A percentile compares a stretch with the other conserved stretches of the same genome.
Evolutionary conservation across 2,113 vertebrate species (phyloP).

Genomic region (Zapornia atra): DNA sequence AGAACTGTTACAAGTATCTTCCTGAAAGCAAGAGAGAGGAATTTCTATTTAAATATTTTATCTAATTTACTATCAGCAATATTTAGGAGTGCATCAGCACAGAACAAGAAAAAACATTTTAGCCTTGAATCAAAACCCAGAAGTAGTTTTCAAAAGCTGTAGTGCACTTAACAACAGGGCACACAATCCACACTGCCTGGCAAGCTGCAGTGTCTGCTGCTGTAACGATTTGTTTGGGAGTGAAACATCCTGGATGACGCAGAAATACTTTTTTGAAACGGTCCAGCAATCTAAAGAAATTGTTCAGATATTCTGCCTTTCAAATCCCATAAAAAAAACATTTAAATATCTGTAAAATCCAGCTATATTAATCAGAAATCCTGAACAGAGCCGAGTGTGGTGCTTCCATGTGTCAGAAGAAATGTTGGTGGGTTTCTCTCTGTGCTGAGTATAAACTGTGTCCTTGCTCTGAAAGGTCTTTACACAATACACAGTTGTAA

Average conservation of each 20-base stretch:
- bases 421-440: not conserved
- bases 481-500: not conserved
- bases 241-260: not conserved
- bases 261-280: not conserved
- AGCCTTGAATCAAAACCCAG: not conserved
- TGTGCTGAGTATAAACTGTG: not conserved
- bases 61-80: not conserved
- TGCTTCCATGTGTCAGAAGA: not conserved
- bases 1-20: not conserved
- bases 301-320: not conserved
- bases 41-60: not conserved
- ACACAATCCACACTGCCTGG: not conserved
- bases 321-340: not conserved
- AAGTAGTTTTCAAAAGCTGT: not conserved
- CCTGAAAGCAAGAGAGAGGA: not conserved
- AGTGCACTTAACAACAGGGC: not conserved
- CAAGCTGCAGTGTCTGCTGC: not conserved
- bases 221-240: not conserved
- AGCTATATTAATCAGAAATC: not conserved
- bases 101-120: not conserved
- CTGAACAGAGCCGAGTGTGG: not conserved
- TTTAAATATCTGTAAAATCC: not conserved
- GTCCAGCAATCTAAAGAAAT: not conserved
- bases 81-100: not conserved
- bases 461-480: not conserved